Evolutionary conservation across 2,113 vertebrate species (phyloP).

Genomic region (Monarcha castaneiventris): DNA sequence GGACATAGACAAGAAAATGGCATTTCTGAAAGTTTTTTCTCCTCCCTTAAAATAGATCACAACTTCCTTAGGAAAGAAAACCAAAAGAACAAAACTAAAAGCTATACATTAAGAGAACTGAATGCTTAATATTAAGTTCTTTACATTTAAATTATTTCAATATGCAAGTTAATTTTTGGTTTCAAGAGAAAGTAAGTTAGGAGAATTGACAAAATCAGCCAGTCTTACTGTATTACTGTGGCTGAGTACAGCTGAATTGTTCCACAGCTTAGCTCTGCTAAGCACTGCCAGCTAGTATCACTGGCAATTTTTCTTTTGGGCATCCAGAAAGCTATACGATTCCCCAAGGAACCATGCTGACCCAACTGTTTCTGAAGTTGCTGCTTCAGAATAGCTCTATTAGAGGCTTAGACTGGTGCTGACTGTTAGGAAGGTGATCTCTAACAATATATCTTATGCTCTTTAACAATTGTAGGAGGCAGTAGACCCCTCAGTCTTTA

Average conservation of each 20-base stretch:
- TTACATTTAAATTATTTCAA: not conserved
- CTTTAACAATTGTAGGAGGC: not conserved
- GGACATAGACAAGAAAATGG: not conserved
- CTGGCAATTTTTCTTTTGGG: slow-evolving; percentile 2
- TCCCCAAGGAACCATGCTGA: slow-evolving; percentile 18
- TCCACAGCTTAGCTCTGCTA: not conserved
- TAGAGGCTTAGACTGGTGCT: not conserved
- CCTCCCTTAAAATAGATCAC: not conserved
- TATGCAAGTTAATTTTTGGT: not conserved
- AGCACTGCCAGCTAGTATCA: not conserved
- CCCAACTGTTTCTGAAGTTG: slow-evolving; percentile 15
- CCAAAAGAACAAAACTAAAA: not conserved
- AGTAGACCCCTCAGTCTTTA: not conserved
- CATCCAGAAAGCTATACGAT: not conserved
- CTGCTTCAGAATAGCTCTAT: not conserved
- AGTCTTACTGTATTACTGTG: not conserved
- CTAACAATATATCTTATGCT: not conserved
- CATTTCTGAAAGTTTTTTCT: not conserved
- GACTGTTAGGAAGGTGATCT: not conserved
- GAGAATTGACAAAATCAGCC: not conserved
- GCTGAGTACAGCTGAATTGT: not conserved
- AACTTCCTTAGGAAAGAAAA: not conserved
- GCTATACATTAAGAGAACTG: not conserved
- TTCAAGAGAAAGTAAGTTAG: not conserved
- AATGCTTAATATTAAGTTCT: not conserved